Evolutionary conservation across 2,113 vertebrate genomes (phyloP).

Genomic region (Promerops cafer): DNA sequence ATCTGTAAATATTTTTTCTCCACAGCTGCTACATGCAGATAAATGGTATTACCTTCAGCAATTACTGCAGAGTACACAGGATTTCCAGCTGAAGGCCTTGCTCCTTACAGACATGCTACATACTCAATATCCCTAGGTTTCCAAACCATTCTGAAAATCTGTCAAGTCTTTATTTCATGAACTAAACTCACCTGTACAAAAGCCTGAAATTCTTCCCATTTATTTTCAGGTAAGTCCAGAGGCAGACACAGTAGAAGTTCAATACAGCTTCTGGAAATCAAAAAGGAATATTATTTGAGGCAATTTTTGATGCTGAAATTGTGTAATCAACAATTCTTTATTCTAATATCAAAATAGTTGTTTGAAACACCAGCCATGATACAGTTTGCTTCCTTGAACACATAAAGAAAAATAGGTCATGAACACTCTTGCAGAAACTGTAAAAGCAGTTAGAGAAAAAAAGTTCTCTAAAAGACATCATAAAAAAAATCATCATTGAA

Average conservation of each 20-base stretch:
- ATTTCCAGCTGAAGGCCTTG: neutral
- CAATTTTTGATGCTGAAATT: neutral
- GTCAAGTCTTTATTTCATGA: neutral
- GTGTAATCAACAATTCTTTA: neutral
- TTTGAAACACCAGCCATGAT: neutral
- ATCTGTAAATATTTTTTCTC: neutral
- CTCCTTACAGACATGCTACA: neutral
- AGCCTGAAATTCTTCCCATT: slow-evolving; percentile 86
- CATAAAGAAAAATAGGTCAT: neutral
- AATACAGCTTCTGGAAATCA: slow-evolving; percentile 87
- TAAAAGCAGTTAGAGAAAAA: too few species aligned
- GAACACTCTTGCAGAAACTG: neutral
- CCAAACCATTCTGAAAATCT: neutral
- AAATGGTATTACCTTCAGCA: neutral
- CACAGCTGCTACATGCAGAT: neutral
- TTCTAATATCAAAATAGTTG: neutral
- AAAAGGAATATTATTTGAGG: neutral
- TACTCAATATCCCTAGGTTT: neutral
- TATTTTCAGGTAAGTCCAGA: slow-evolving; percentile 81
- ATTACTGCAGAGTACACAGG: neutral
- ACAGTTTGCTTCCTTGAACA: neutral
- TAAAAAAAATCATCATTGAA: neutral
- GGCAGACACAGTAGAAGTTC: slow-evolving; percentile 89
- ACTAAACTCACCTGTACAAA: slow-evolving; percentile 84
- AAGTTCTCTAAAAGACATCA: neutral